These are phyloP conservation scores for Synergus itoensis DNA, from an alignment of 2,888 invertebrate species.

Conservation along the genomic window DNA sequence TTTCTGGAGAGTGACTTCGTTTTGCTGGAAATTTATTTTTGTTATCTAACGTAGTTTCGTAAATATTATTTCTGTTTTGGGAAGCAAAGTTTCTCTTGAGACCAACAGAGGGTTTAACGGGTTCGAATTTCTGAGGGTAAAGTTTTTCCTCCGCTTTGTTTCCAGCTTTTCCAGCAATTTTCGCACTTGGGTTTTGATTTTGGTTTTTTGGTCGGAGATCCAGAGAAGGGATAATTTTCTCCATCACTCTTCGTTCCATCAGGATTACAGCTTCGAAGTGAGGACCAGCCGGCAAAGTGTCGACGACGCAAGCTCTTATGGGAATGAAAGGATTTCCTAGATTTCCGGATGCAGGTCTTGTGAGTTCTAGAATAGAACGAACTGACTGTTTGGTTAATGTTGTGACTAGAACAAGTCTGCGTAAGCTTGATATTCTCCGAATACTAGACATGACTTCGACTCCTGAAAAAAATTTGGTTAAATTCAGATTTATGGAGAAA, in stretches of 20 bases:
- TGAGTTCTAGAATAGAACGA: slow-evolving; percentile 74
- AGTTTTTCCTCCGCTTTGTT: slow-evolving; percentile 1
- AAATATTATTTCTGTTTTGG: neutral
- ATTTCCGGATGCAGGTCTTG: slow-evolving; percentile 66
- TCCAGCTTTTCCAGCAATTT: slow-evolving; percentile 42
- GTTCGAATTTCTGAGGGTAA: slow-evolving; percentile 29
- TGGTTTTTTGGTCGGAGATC: slow-evolving; percentile 18
- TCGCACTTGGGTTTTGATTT: neutral
- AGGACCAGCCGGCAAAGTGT: slow-evolving; percentile 71
- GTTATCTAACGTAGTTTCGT: neutral
- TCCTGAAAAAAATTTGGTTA: slow-evolving; percentile 60
- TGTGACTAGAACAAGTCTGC: slow-evolving; percentile 73
- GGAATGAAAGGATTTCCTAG: slow-evolving; percentile 74
- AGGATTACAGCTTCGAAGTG: slow-evolving; percentile 73
- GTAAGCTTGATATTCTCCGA: slow-evolving; percentile 68
- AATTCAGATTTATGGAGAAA: neutral
- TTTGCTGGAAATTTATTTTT: slow-evolving; percentile 55
- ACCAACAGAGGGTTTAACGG: neutral
- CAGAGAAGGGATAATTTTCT: slow-evolving; percentile 49
- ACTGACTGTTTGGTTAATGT: slow-evolving; percentile 75
- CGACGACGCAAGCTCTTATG: slow-evolving; percentile 70
- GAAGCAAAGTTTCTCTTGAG: neutral
- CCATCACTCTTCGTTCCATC: slow-evolving; percentile 71
- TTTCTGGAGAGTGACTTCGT: slow-evolving; percentile 57
- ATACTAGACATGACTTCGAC: slow-evolving; percentile 72